Evolutionary conservation across 2,888 invertebrate genomes (phyloP), one percentile per base, ranked within the genome.

Genomic region (Incurvaria masculella): DNA sequence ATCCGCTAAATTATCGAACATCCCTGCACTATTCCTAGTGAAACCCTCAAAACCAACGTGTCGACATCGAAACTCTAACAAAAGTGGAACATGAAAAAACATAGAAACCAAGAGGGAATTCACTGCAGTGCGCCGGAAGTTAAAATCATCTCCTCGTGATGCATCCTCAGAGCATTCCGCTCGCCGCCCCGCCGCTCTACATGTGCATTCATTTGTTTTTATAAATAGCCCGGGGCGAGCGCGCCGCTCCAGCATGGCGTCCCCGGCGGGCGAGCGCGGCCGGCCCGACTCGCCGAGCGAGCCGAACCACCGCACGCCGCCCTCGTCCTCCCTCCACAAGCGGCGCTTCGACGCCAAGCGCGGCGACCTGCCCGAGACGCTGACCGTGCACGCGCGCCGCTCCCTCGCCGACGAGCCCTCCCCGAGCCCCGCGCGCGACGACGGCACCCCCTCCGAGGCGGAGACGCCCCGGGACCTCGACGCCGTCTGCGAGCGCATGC

Each of bases 131-230:
- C 33, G 14, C 11, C 14, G 33, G 14, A 33, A 33, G 11, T 14
- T 8, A 10, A 10, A 23, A 14, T 8, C 14, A n/a, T n/a, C 23
- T 5, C 42, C 45, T 16, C 21, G 45, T 40, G 21, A 50, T 74
- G 71, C 74, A 74, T 75, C 74, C 74, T 72, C 60, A 59, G 60
- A 63, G 60, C 61, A 64, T 58, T 57, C 55, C 60, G 33, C 21
- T 38, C 26, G 48, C 16, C 58, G 57, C 56, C 57, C 49, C 53
- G 58, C 55, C 57, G 56, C 61, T 55, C 54, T 59, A 62, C 74
- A 71, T 71, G 69, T 74, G 72, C 64, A 61, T 66, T 68, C 69
- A 71, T 75, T 74, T 70, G 70, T 65, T 66, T 66, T 65, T 69
- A 72, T 69, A 70, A 71, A 74, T 74, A 72, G 64, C 58, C 55